Base-by-base conservation (phyloP, 1,140 invertebrate genomes). In the Lepidurus arcticus region DNA sequence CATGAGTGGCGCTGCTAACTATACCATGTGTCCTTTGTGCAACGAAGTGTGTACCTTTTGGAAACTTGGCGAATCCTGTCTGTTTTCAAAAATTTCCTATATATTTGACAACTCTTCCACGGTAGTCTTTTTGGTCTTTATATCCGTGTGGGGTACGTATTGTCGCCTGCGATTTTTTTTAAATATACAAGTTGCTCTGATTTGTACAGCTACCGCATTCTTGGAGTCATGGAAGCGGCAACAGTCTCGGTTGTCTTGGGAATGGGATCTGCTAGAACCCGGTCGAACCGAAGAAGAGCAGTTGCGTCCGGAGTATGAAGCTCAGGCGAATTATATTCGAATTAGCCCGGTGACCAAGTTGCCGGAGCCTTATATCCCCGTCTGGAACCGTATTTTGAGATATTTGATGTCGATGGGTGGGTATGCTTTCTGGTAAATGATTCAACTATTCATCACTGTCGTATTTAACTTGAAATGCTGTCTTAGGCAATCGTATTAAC, bases 21-120 rank as follows among this genome's bases (percentile, higher is more conserved):
- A 92, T 16, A 92, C 90, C 0, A 86, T 97, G 16, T 97, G 94
- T 81, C 94, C 94, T 0, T 86, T 95, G 5, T 97, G 94, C 81
- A 94, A 95, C 84, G 92, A 91, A 84, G 92, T 92, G 0, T 98
- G 96, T 83, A 86, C 90, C 74, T 96, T 95, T 84, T 93, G 94
- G 85, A 89, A 86, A 74, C 87, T 98, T 0, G 87, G 89, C 0
- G 92, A 95, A 42, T 95, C 94, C 6, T 98, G 96, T 83, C 87
- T 92, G 7, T 96, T 96, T 84, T 93, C 95, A 7, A 90, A 92
- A 82, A 85, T 98, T 9, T 96, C 95, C 0, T 98, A 98, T 84
- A 86, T 98, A 7, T 98, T 99, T 85, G 97, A 99, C 85, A 99
- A 99, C 87, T 92, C 93, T 1, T 93, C 94, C 3, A 99, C 97